Evolutionary conservation across 1,140 invertebrate species (phyloP).

Genomic region (Drosophila erecta): DNA sequence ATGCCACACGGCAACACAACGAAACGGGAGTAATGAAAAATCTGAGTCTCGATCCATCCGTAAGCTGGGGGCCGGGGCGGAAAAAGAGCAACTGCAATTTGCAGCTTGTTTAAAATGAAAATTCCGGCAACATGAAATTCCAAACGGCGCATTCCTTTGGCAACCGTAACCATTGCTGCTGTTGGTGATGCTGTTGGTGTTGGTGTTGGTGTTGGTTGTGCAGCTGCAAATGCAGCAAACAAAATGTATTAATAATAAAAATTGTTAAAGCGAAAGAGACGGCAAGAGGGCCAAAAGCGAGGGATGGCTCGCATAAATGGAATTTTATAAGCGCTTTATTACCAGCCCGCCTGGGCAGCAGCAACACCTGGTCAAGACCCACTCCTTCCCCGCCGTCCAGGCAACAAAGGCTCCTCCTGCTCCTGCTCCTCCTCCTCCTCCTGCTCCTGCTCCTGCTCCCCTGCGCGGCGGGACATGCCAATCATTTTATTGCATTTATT

Average conservation of each 20-base stretch:
- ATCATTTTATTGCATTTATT: conserved; percentile 83
- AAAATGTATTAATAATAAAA: conserved; percentile 83
- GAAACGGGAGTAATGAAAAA: conserved; percentile 70
- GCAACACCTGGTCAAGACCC: conserved; percentile 56
- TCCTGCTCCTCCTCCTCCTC: neutral
- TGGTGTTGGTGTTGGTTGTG: conserved; percentile 28
- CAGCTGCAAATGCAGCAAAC: conserved; percentile 67
- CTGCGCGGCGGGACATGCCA: conserved; percentile 68
- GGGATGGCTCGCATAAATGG: conserved; percentile 62
- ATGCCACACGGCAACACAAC: conserved; percentile 10
- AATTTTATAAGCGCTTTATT: conserved; percentile 83
- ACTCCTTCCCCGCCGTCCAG: conserved; percentile 13
- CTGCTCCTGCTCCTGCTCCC: conserved; percentile 1
- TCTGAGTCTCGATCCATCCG: conserved; percentile 36
- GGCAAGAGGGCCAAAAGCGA: neutral
- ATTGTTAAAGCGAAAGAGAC: conserved; percentile 54
- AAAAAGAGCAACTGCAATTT: conserved; percentile 62
- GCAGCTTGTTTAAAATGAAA: conserved; percentile 82
- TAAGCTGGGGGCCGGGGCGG: neutral
- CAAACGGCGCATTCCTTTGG: conserved; percentile 74
- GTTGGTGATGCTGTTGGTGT: conserved; percentile 17
- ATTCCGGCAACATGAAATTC: conserved; percentile 80
- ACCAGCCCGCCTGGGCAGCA: conserved; percentile 35
- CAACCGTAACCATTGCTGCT: conserved; percentile 44
- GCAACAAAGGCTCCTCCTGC: conserved; percentile 41